Evolutionary conservation across 2,888 invertebrate genomes (phyloP).

Genomic region (Abrostola triplasia): DNA sequence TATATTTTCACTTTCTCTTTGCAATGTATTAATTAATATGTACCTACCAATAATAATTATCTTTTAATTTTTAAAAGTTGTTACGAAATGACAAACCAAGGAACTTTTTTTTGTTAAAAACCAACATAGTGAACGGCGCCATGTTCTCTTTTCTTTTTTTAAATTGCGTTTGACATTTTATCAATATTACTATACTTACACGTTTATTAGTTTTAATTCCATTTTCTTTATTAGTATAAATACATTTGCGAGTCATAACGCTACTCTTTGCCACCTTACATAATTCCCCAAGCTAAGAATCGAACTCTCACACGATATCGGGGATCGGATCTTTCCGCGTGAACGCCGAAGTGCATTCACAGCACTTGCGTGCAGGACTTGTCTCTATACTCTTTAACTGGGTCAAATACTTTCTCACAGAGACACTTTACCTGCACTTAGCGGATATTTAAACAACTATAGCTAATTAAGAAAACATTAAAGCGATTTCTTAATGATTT

Average conservation of each 20-base stretch:
- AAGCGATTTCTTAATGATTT: not conserved
- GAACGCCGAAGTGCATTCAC: not conserved
- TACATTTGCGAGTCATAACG: not conserved
- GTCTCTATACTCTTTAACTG: slow-evolving; percentile 32
- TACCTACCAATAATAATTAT: too few species aligned
- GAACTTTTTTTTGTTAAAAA: too few species aligned
- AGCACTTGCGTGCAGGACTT: slow-evolving; percentile 34
- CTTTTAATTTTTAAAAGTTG: too few species aligned
- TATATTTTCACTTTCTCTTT: too few species aligned
- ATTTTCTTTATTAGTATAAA: not conserved
- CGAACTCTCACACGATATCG: not conserved
- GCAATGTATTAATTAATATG: too few species aligned
- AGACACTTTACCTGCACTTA: slow-evolving; percentile 39
- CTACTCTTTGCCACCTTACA: not conserved
- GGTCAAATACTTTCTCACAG: slow-evolving; percentile 57
- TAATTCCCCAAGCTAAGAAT: not conserved
- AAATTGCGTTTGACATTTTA: too few species aligned
- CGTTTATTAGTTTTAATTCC: not conserved
- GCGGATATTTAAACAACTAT: slow-evolving; percentile 22
- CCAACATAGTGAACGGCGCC: too few species aligned
- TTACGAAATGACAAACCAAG: too few species aligned
- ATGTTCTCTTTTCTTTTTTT: too few species aligned
- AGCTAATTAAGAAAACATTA: slow-evolving; percentile 8
- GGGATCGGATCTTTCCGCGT: slow-evolving; percentile 4
- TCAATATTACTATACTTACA: too few species aligned